A percentile compares a stretch with the other conserved stretches of the same genome.
Evolutionary conservation across 2,888 invertebrate species (phyloP).

Genomic region (Ecliptopera silaceata): DNA sequence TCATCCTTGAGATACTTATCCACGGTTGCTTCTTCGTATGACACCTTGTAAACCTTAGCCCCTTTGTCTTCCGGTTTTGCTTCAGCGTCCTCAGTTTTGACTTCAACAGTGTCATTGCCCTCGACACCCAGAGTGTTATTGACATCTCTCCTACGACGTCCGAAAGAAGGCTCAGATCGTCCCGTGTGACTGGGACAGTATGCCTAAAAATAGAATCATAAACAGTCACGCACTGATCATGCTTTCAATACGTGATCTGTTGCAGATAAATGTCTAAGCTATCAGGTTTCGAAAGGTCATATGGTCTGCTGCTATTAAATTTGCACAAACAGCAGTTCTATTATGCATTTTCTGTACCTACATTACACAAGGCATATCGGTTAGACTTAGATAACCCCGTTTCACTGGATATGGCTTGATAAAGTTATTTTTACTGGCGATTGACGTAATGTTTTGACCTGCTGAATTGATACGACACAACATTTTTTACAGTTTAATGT

Average conservation of each 20-base stretch:
- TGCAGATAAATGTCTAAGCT: constrained; percentile 22
- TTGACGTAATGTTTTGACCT: constrained; percentile 54
- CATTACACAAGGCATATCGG: constrained; percentile 23
- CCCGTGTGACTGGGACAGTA: constrained; percentile 92
- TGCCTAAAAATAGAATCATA: constrained; percentile 75
- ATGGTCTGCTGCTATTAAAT: constrained; percentile 29
- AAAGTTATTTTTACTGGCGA: constrained; percentile 47
- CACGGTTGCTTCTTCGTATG: constrained; percentile 67
- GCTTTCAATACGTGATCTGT: constrained; percentile 36
- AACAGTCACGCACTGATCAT: constrained; percentile 25
- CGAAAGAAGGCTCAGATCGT: constrained; percentile 92
- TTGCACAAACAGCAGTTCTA: constrained; percentile 46
- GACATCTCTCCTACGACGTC: constrained; percentile 85
- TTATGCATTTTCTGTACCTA: constrained; percentile 28
- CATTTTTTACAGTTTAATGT: not conserved
- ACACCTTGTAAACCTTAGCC: constrained; percentile 65
- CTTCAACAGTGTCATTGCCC: constrained; percentile 62
- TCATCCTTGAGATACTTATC: constrained; percentile 78
- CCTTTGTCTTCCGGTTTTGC: constrained; percentile 38
- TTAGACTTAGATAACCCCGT: constrained; percentile 48
- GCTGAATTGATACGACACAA: too few relatives aligned
- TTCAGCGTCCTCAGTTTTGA: constrained; percentile 46
- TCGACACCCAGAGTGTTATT: constrained; percentile 62
- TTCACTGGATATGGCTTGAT: constrained; percentile 45
- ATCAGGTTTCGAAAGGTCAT: constrained; percentile 6